A percentile compares a stretch with the other conserved stretches of the same genome.
phyloP scores from a whole-genome alignment of 35 echinoderm and acorn worm species.

The Lytechinus variegatus region DNA sequence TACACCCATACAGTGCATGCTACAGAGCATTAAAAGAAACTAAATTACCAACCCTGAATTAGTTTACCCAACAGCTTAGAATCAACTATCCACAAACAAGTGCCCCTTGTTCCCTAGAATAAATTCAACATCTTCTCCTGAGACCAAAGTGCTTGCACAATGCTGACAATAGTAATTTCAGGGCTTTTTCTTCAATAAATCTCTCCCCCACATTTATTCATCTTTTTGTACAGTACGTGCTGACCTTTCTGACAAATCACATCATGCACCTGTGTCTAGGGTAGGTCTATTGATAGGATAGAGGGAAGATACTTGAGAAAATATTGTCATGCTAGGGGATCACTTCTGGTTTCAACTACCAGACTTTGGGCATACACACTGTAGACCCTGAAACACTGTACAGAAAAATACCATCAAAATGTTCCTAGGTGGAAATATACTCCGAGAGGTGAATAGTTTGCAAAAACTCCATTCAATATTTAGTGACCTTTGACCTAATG shows the following conservation, averaged over 20 bases:
- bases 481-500: too few relatives aligned
- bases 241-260: background rate
- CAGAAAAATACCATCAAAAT: too few relatives aligned
- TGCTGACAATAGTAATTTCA: background rate
- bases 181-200: background rate
- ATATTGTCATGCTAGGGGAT: too few relatives aligned
- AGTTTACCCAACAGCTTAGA: constrained; percentile 3
- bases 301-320: background rate
- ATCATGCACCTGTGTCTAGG: background rate
- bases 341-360: too few relatives aligned
- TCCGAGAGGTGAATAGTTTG: too few relatives aligned
- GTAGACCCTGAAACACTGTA: too few relatives aligned
- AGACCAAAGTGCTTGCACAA: background rate
- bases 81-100: background rate
- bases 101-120: background rate
- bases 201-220: background rate
- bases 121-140: background rate
- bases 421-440: too few relatives aligned
- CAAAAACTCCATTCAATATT: too few relatives aligned
- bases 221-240: background rate
- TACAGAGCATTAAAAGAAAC: background rate
- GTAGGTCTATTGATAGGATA: background rate
- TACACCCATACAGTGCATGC: background rate
- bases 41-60: background rate
- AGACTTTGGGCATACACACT: too few relatives aligned